Percentiles rank a stretch among this genome's conserved stretches.
These are phyloP conservation scores for Marmota monax DNA, from an alignment of 2,113 vertebrate genomes.

Conservation along the genomic window DNA sequence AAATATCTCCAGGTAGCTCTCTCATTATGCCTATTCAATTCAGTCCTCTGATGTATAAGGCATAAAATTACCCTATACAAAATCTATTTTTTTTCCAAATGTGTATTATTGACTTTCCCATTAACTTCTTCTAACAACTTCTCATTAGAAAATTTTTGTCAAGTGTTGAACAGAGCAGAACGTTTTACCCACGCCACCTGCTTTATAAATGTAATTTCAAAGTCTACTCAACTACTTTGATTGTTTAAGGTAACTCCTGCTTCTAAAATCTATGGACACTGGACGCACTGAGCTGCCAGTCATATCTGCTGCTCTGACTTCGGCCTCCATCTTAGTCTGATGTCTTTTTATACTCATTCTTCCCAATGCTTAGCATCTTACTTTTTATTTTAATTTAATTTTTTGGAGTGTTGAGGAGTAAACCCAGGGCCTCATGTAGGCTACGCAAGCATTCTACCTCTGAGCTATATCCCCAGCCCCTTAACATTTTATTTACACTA, in stretches of 20 bases:
- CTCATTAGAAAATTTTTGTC: not conserved
- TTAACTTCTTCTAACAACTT: not conserved
- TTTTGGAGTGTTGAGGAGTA: not conserved
- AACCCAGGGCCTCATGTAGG: not conserved
- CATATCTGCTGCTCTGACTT: not conserved
- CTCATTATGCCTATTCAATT: not conserved
- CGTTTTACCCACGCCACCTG: not conserved
- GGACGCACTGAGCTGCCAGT: not conserved
- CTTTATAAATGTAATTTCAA: not conserved
- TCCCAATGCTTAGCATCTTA: not conserved
- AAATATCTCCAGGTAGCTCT: not conserved
- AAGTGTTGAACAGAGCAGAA: not conserved
- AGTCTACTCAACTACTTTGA: not conserved
- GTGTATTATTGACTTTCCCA: not conserved
- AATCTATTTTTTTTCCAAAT: not conserved
- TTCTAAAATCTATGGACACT: too few relatives aligned
- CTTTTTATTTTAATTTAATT: not conserved
- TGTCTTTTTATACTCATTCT: not conserved
- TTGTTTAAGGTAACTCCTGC: not conserved
- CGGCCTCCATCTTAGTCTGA: not conserved
- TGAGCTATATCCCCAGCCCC: rapidly evolving
- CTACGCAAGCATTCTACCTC: not conserved
- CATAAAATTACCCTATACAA: not conserved
- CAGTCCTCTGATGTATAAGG: not conserved
- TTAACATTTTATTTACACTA: not conserved